These are phyloP conservation scores for Alitta virens DNA, from an alignment of 2,888 invertebrate genomes.

Conservation along the genomic window DNA sequence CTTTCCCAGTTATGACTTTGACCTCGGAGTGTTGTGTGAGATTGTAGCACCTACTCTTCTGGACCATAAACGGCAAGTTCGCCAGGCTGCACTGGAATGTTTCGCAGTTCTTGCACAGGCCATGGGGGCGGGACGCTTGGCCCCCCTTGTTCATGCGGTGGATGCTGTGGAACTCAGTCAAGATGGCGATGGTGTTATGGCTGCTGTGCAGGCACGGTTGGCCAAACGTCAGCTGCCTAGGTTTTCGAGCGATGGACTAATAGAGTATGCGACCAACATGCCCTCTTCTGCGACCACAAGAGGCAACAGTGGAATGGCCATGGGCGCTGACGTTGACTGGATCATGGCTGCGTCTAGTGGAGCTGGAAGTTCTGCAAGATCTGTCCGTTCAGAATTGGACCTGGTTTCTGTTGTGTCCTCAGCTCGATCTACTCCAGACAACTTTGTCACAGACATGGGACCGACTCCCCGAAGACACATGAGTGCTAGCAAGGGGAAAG, in stretches of 20 bases:
- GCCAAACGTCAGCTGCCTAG: constrained; percentile 73
- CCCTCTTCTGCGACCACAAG: constrained; percentile 55
- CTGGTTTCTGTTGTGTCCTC: constrained; percentile 41
- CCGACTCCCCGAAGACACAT: constrained; percentile 41
- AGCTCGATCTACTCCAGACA: constrained; percentile 26
- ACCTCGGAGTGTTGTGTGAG: constrained; percentile 59
- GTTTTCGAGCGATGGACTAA: constrained; percentile 68
- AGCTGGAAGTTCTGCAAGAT: constrained; percentile 37
- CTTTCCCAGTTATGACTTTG: constrained; percentile 76
- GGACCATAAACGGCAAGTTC: constrained; percentile 72
- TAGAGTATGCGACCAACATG: constrained; percentile 72
- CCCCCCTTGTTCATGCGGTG: constrained; percentile 62
- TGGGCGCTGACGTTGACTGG: constrained; percentile 74
- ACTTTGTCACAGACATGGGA: constrained; percentile 33
- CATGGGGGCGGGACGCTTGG: constrained; percentile 62
- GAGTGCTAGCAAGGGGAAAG: constrained; percentile 50
- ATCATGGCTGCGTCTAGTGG: constrained; percentile 63
- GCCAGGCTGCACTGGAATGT: constrained; percentile 76
- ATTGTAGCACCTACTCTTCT: constrained; percentile 58
- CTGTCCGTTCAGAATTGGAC: constrained; percentile 38
- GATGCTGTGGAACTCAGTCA: constrained; percentile 56
- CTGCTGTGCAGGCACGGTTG: constrained; percentile 73
- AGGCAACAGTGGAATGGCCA: constrained; percentile 34
- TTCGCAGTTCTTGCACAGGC: constrained; percentile 76
- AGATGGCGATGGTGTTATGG: constrained; percentile 59